Conservation (phyloP, 2,888 invertebrate genomes). For the Scelioninae gen. 2 region DNA sequence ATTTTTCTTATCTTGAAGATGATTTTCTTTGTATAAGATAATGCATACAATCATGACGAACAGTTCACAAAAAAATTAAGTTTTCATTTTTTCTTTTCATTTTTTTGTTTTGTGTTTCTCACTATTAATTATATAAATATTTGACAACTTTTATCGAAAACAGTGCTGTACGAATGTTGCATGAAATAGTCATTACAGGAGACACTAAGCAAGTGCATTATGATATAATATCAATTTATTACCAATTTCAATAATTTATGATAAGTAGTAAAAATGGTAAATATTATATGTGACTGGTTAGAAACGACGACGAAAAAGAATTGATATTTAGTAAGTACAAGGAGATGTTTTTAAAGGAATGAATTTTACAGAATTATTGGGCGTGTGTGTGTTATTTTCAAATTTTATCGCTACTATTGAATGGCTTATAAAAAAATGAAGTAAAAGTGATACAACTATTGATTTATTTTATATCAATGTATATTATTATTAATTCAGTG, state of each 20-base stretch:
- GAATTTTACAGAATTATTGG: conserved; percentile 34
- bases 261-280: conserved; percentile 7
- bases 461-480: no score
- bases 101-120: no score
- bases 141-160: conserved; percentile 35
- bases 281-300: conserved; percentile 30
- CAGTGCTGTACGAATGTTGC: conserved; percentile 52
- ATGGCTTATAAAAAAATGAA: conserved; percentile 38
- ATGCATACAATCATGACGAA: conserved; percentile 36
- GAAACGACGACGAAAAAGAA: conserved; percentile 28
- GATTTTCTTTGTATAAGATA: conserved; percentile 51
- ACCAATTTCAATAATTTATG: conserved; percentile 13
- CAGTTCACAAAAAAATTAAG: conserved; percentile 13
- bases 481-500: no score
- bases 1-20: conserved; percentile 6
- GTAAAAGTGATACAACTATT: conserved; percentile 25
- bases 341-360: conserved; percentile 25
- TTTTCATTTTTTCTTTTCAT: no score
- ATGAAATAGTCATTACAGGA: conserved; percentile 35
- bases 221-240: conserved; percentile 18
- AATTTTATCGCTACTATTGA: conserved; percentile 40
- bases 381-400: conserved; percentile 33
- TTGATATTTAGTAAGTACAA: conserved; percentile 46
- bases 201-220: conserved; percentile 20
- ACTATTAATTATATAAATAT: conserved; percentile 41